Evolutionary conservation across 2,797 vertebrate species (phyloP), one percentile per base, ranked within the genome.

Genomic region (Novumbra hubbsi): DNA sequence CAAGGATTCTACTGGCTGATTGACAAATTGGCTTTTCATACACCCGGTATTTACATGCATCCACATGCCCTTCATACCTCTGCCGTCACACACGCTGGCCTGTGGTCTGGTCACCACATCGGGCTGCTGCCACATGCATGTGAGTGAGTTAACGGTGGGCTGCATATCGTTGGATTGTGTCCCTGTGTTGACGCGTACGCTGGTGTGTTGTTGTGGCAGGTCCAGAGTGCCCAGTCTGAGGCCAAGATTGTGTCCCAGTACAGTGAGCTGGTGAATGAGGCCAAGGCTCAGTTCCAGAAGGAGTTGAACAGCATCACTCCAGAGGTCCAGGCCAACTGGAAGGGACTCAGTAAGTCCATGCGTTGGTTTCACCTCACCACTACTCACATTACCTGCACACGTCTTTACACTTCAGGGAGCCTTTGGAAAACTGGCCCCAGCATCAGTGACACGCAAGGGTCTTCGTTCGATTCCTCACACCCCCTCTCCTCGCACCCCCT

Each of bases 271-370:
- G 97, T 99, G 72, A 92, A 93, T 55, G 95, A 95, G 85, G 97
- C 97, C 66, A 95, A 96, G 69, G 93, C 92, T 17, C 96, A 97
- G 85, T 99, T 99, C 82, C 95, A 95, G 83, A 93, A 88, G 75
- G 98, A 99, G 88, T 92, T 99, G 0, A 96, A 95, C 87, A 99
- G 96, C 74, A 95, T 99, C 68, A 98, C 96, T 65, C 97, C 98
- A 0, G 96, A 98, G 0, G 92, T 99, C 52, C 93, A 96, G 79
- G 92, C 96, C 66, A 96, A 96, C 86, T 98, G 98, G 97, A 98
- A 96, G 84, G 95, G 96, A 1, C 94, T 96, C 41, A 95, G 98
- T 99, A 95, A 97, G 96, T 91, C 21, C 19, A 32, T 57, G 41
- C 24, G 12, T 41, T 65, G 12, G 41, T 45, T 45, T 45, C 1